Evolutionary conservation across 2,113 vertebrate genomes (phyloP).

Genomic region (Coptodon bakossiorum): DNA sequence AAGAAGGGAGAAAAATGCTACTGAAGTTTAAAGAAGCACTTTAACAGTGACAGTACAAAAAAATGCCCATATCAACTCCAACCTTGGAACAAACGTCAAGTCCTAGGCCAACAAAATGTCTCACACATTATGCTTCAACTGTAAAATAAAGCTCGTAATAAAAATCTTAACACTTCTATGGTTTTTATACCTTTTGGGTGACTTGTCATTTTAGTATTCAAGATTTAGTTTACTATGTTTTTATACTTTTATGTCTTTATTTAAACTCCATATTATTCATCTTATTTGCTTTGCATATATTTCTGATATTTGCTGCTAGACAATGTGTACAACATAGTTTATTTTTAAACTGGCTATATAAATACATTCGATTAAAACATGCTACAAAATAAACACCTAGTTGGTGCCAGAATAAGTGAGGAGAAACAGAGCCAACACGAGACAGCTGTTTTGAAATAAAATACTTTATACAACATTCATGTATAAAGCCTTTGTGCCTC

Average conservation of each 20-base stretch:
- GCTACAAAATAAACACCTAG: neutral
- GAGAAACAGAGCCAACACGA: neutral
- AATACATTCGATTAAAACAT: neutral
- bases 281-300: neutral
- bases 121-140: neutral
- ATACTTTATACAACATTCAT: neutral
- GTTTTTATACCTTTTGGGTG: neutral
- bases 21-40: neutral
- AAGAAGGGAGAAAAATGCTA: neutral
- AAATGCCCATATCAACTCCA: neutral
- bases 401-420: neutral
- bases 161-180: neutral
- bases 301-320: neutral
- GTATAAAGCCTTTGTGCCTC: neutral
- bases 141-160: neutral
- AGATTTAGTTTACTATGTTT: neutral
- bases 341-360: neutral
- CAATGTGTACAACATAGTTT: neutral
- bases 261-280: neutral
- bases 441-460: neutral
- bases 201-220: neutral
- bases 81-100: neutral
- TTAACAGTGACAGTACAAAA: neutral
- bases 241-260: neutral
- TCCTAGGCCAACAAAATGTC: neutral